Conservation (phyloP, 23 tunicate genomes). For the Trididemnum clinides region DNA sequence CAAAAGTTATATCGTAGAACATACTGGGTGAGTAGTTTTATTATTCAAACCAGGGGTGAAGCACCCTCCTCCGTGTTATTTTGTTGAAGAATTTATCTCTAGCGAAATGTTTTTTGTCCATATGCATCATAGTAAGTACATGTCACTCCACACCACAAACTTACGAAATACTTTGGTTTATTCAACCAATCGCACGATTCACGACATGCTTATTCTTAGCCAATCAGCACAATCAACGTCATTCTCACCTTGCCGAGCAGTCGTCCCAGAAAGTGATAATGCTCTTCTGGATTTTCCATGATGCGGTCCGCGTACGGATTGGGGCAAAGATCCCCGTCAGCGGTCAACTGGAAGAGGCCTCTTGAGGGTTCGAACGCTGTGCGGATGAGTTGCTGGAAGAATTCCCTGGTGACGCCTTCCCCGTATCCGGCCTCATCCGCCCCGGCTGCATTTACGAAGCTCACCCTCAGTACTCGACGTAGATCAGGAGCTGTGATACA, state of each 20-base stretch:
- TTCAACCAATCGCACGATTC: too few species aligned
- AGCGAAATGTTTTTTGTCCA: too few species aligned
- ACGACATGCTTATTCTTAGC: too few species aligned
- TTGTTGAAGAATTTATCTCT: too few species aligned
- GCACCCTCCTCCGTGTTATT: too few species aligned
- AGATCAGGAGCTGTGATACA: slow-evolving; percentile 72
- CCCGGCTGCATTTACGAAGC: slow-evolving; percentile 77
- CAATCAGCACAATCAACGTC: too few species aligned
- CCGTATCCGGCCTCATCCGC: slow-evolving; percentile 88
- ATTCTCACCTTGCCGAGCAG: slow-evolving; percentile 84
- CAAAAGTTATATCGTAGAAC: too few species aligned
- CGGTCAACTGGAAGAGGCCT: slow-evolving; percentile 69
- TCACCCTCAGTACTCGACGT: slow-evolving; percentile 58
- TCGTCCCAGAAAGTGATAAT: slow-evolving; percentile 78
- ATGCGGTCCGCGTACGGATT: slow-evolving; percentile 62
- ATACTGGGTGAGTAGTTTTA: too few species aligned
- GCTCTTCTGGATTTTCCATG: slow-evolving; percentile 29
- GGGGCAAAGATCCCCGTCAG: slow-evolving; percentile 62
- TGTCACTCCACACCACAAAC: too few species aligned
- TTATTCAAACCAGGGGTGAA: too few species aligned
- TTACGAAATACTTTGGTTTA: too few species aligned
- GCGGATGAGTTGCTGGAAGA: slow-evolving; percentile 70
- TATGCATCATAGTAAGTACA: too few species aligned
- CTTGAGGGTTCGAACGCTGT: slow-evolving; percentile 75
- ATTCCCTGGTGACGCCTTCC: slow-evolving; percentile 84